A percentile compares a stretch with the other conserved stretches of the same genome.
phyloP scores from a whole-genome alignment of 2,888 invertebrate species.

The Eubasilissa splendida region DNA sequence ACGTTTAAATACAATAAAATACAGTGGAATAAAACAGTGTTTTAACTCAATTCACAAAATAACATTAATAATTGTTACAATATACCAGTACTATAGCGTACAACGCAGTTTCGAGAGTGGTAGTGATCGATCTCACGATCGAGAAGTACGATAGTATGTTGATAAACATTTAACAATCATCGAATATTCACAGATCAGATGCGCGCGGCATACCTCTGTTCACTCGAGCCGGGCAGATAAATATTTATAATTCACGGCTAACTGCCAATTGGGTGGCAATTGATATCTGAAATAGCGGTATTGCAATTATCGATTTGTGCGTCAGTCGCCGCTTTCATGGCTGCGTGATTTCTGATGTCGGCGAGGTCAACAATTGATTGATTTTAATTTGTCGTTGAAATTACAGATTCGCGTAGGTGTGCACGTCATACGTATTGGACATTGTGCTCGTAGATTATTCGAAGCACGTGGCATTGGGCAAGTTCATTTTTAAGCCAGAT shows the following conservation, averaged over 20 bases:
- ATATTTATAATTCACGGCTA: conserved; percentile 7
- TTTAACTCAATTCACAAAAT: too few species aligned
- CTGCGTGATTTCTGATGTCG: not conserved
- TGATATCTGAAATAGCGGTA: not conserved
- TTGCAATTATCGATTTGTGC: not conserved
- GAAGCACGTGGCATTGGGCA: too few species aligned
- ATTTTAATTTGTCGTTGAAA: too few species aligned
- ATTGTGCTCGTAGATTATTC: too few species aligned
- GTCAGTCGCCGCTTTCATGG: not conserved
- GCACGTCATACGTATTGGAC: too few species aligned
- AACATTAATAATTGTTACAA: too few species aligned
- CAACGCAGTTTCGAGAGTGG: not conserved
- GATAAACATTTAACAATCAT: conserved; percentile 5
- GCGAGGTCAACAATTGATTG: not conserved
- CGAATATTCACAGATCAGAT: not conserved
- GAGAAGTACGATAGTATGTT: not conserved
- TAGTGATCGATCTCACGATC: not conserved
- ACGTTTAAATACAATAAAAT: too few species aligned
- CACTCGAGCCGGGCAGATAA: not conserved
- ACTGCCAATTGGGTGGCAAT: conserved; percentile 2
- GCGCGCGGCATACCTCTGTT: not conserved
- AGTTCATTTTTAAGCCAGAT: too few species aligned
- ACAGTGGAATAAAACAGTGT: too few species aligned
- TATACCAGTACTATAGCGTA: too few species aligned
- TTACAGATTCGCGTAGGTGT: too few species aligned